Evolutionary conservation across 2,113 vertebrate species (phyloP), one percentile per base, ranked within the genome.

Genomic region (Percopsis transmontana): DNA sequence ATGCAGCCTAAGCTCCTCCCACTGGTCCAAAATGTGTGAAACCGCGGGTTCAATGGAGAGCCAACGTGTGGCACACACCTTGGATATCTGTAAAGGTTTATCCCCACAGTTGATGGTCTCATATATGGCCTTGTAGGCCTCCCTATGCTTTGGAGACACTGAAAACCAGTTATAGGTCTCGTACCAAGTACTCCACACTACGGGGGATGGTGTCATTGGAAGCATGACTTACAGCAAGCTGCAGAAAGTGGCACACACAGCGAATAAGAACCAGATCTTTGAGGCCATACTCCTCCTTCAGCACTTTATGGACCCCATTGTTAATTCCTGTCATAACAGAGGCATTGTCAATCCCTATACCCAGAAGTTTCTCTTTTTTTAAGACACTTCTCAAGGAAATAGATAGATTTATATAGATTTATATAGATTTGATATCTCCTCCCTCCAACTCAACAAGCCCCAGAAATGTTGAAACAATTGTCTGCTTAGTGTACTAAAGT

Each of bases 371-470:
- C 14, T 58, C 24, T n/a, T 33, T 56, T n/a, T 8, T 57, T 54
- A 13, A 72, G 61, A 14, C 69, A 72, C 44, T 65, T 72, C 33
- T 42, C 45, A 20, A 72, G 62, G 33, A 72, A 72, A 44, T 18
- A n/a, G n/a, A n/a, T n/a, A n/a, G n/a, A n/a, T n/a, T n/a, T n/a
- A n/a, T n/a, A n/a, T n/a, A n/a, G n/a, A n/a, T n/a, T n/a, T n/a
- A n/a, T 59, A 60, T 72, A 18, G 61, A 50, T 57, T 23, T 62
- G 23, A 52, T 56, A 75, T 75, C 67, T 62, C 67, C 66, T 44
- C 50, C 62, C 66, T 62, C 71, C 44, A 79, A 70, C 51, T 71
- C 72, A 58, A 75, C 62, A 57, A 79, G 66, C 47, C 62, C 58
- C 16, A 74, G 72, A 75, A 74, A 74, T 58, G 77, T 75, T 52